Percentiles rank a stretch among this genome's conserved stretches.
These are phyloP conservation scores for Hippocampus kuda DNA, from an alignment of 2,797 vertebrate genomes.

Conservation along the genomic window DNA sequence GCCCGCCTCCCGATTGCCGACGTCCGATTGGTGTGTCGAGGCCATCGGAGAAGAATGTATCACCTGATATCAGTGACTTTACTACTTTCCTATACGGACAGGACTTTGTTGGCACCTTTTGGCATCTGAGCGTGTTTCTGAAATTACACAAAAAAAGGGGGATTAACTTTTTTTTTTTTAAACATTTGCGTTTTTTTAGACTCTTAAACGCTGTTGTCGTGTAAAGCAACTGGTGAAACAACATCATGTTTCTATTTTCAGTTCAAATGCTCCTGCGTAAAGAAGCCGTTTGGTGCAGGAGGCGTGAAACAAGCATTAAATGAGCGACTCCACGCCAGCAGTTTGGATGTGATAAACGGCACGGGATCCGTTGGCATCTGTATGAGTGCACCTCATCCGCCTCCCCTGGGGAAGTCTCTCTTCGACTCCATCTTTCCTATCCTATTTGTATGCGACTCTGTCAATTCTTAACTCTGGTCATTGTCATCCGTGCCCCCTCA, in stretches of 20 bases:
- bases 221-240: background rate
- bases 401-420: slow-evolving; percentile 28
- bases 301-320: slow-evolving; percentile 15
- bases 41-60: background rate
- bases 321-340: background rate
- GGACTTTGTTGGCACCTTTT: no score
- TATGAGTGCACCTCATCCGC: slow-evolving; percentile 38
- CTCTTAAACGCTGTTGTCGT: background rate
- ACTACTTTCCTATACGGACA: background rate
- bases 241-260: background rate
- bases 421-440: slow-evolving; percentile 25
- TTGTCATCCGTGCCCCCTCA: slow-evolving; percentile 24
- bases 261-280: background rate
- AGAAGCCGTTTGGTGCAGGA: slow-evolving; percentile 33
- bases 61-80: background rate
- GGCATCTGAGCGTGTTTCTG: no score
- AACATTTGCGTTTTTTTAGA: background rate
- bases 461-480: slow-evolving; percentile 35
- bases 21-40: no score
- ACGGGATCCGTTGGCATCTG: slow-evolving; percentile 44
- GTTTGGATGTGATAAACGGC: slow-evolving; percentile 34
- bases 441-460: slow-evolving; percentile 26
- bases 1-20: no score
- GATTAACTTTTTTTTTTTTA: no score
- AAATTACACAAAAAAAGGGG: no score